phyloP scores from a whole-genome alignment of 2,797 vertebrate species.

The Sebastes paucispinis region DNA sequence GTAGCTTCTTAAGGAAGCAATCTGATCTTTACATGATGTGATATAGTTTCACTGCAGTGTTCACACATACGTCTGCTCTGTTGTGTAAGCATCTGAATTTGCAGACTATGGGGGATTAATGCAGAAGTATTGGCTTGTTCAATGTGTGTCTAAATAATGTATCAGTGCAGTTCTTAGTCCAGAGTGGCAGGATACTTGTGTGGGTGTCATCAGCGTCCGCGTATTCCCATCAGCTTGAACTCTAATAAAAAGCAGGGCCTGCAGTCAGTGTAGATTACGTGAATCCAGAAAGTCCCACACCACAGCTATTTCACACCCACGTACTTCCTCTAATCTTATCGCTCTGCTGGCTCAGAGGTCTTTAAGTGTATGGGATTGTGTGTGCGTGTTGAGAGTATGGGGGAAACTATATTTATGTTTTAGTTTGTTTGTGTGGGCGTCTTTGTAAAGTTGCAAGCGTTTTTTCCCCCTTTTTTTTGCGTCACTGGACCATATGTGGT shows the following conservation, averaged over 20 bases:
- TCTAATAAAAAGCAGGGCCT: slow-evolving; percentile 76
- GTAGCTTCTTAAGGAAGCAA: slow-evolving; percentile 3
- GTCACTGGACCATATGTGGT: slow-evolving; percentile 7
- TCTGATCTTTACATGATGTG: background rate
- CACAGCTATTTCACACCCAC: slow-evolving; percentile 82
- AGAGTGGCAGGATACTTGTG: slow-evolving; percentile 45
- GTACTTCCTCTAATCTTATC: slow-evolving; percentile 80
- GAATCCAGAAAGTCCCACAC: slow-evolving; percentile 75
- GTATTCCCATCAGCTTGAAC: slow-evolving; percentile 71
- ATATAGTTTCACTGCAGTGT: background rate
- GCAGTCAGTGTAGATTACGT: slow-evolving; percentile 68
- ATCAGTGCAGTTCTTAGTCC: slow-evolving; percentile 32
- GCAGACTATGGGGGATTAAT: slow-evolving; percentile 2
- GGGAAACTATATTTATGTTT: slow-evolving; percentile 49
- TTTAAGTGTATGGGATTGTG: slow-evolving; percentile 36
- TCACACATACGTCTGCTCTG: background rate
- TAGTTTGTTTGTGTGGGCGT: slow-evolving; percentile 51
- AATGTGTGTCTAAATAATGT: slow-evolving; percentile 24
- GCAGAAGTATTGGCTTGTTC: slow-evolving; percentile 10
- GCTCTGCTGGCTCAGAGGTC: slow-evolving; percentile 66
- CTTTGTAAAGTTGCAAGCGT: slow-evolving; percentile 23
- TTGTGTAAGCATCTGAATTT: slow-evolving; percentile 10
- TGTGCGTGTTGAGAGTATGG: slow-evolving; percentile 20
- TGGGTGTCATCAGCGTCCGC: slow-evolving; percentile 65
- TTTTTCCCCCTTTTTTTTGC: background rate